Evolutionary conservation across 2,888 invertebrate genomes (phyloP).

Genomic region (Cybosia mesomella): DNA sequence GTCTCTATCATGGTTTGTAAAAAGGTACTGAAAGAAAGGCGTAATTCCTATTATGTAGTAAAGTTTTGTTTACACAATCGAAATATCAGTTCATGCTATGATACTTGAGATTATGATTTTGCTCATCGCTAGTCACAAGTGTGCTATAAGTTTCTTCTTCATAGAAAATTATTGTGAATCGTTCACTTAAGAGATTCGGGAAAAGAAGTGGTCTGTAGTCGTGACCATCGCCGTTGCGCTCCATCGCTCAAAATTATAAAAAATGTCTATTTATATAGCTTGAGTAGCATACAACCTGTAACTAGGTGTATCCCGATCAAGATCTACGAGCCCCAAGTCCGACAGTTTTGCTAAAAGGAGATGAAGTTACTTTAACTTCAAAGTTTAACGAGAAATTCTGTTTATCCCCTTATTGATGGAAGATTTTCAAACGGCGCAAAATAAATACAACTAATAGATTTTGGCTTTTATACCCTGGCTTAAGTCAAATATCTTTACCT

Average conservation of each 20-base stretch:
- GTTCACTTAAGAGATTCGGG: no score
- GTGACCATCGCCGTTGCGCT: neutral
- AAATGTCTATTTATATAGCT: neutral
- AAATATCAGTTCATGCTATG: neutral
- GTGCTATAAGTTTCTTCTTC: neutral
- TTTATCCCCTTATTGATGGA: neutral
- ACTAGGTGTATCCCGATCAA: neutral
- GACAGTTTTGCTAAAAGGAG: neutral
- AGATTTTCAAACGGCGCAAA: neutral
- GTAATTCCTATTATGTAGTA: no score
- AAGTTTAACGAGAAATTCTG: neutral
- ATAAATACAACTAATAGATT: slow-evolving; percentile 19
- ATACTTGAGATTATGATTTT: neutral
- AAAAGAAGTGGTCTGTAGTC: neutral
- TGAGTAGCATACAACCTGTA: neutral
- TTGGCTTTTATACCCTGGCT: slow-evolving; percentile 6
- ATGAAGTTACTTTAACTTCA: neutral
- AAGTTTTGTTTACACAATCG: no score
- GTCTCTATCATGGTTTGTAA: no score
- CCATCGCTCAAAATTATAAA: neutral
- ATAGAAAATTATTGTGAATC: neutral
- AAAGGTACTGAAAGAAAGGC: no score
- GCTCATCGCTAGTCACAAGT: neutral
- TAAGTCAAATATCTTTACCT: neutral
- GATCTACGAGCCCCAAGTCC: neutral